A percentile compares a stretch with the other conserved stretches of the same genome.
Evolutionary conservation across 2,888 invertebrate genomes (phyloP).

Genomic region (Lepidocyrtinus sp.): DNA sequence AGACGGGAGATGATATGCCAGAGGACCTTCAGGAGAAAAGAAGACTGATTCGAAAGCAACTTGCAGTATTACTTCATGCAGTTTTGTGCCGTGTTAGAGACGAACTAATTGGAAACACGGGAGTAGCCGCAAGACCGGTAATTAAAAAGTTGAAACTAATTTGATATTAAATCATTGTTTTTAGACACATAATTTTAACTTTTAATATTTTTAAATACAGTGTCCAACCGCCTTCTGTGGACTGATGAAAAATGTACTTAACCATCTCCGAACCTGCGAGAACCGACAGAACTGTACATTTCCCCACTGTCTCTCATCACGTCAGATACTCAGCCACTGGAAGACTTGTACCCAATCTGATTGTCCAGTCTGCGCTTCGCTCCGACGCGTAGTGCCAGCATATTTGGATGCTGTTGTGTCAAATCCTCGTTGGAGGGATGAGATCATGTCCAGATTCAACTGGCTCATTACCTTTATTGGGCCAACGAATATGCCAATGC

Average conservation of each 20-base stretch:
- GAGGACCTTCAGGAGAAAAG: constrained; percentile 50
- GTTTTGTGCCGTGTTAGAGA: constrained; percentile 52
- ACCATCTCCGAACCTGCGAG: constrained; percentile 48
- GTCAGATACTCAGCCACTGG: constrained; percentile 60
- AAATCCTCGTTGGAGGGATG: constrained; percentile 50
- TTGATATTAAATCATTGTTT: not conserved
- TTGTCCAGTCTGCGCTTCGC: constrained; percentile 50
- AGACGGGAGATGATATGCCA: constrained; percentile 32
- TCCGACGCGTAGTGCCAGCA: constrained; percentile 44
- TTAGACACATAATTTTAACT: not conserved
- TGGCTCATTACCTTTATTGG: constrained; percentile 46
- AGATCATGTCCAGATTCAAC: constrained; percentile 39
- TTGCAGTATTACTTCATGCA: constrained; percentile 58
- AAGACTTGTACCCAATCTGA: constrained; percentile 47
- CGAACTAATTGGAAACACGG: constrained; percentile 44
- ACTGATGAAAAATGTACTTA: constrained; percentile 48
- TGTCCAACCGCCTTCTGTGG: constrained; percentile 54
- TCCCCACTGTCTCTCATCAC: constrained; percentile 49
- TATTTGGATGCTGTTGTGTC: constrained; percentile 52
- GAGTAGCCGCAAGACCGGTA: constrained; percentile 35
- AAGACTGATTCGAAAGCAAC: constrained; percentile 55
- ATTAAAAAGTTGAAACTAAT: not conserved
- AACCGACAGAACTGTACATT: constrained; percentile 37
- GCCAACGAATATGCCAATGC: constrained; percentile 9
- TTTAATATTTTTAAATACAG: constrained; percentile 17